phyloP scores from a whole-genome alignment of 1,140 invertebrate genomes.

The Microplitis mediator region DNA sequence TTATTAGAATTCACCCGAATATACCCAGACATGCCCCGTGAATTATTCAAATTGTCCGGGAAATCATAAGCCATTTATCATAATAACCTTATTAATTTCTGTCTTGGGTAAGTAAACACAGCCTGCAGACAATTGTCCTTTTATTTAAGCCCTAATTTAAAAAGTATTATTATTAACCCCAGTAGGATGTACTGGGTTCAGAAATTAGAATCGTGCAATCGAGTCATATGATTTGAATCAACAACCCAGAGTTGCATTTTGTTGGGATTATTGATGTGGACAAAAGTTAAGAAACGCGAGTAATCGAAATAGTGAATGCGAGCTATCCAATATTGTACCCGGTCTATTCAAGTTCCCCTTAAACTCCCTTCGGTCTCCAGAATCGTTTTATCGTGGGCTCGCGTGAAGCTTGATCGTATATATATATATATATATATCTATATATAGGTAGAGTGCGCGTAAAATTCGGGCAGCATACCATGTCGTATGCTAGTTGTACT shows the following conservation, averaged over 20 bases:
- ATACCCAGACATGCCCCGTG: background rate
- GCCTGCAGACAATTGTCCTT: too few relatives aligned
- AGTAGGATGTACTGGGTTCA: background rate
- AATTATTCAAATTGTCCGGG: slow-evolving; percentile 9
- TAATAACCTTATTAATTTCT: background rate
- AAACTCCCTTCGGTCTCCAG: background rate
- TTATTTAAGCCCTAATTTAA: too few relatives aligned
- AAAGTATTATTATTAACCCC: too few relatives aligned
- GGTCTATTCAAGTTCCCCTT: too few relatives aligned
- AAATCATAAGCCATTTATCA: background rate
- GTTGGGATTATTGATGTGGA: slow-evolving; percentile 10
- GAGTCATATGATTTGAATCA: slow-evolving; percentile 20
- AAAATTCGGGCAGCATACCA: slow-evolving; percentile 16
- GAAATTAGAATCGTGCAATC: slow-evolving; percentile 23
- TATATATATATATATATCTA: too few relatives aligned
- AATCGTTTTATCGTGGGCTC: slow-evolving; percentile 36
- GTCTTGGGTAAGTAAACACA: background rate
- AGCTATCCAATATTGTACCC: background rate
- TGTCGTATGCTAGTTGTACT: slow-evolving; percentile 13
- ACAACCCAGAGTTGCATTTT: background rate
- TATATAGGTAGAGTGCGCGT: background rate
- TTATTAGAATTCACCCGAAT: slow-evolving; percentile 18
- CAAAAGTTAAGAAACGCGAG: background rate
- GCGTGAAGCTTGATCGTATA: slow-evolving; percentile 30
- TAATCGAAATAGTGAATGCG: slow-evolving; percentile 12